Evolutionary conservation across 2,797 vertebrate genomes (phyloP).

Genomic region (Scleropages formosus): DNA sequence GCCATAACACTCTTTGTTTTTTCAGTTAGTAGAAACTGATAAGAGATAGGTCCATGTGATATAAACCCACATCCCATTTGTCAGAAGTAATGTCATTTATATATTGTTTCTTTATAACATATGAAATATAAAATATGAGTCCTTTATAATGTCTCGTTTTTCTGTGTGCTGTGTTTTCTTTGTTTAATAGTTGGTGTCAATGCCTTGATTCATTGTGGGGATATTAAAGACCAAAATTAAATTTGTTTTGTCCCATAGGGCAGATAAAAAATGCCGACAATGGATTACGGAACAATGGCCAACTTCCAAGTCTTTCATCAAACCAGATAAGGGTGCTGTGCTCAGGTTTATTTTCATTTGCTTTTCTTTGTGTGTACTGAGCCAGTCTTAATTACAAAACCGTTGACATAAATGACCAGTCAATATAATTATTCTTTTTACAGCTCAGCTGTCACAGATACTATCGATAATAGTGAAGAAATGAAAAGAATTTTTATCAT

Average conservation of each 20-base stretch:
- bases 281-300: slow-evolving; percentile 25
- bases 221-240: slow-evolving; percentile 27
- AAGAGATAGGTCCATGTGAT: slow-evolving; percentile 5
- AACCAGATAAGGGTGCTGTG: slow-evolving; percentile 8
- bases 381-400: slow-evolving; percentile 20
- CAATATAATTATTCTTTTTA: background rate
- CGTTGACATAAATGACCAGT: slow-evolving; percentile 1
- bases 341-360: slow-evolving; percentile 18
- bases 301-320: slow-evolving; percentile 26
- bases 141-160: background rate
- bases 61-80: slow-evolving; percentile 1
- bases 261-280: slow-evolving; percentile 23
- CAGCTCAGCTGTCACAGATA: no score
- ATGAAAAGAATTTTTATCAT: no score
- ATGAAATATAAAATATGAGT: background rate
- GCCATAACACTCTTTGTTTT: no score
- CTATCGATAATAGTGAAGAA: no score
- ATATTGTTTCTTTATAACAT: background rate
- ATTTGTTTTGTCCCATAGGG: slow-evolving; percentile 25
- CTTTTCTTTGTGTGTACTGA: slow-evolving; percentile 22
- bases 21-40: background rate
- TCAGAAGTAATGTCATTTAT: background rate
- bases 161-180: slow-evolving; percentile 8
- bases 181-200: slow-evolving; percentile 20
- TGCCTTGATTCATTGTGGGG: slow-evolving; percentile 19